Base-by-base conservation (phyloP, 2,797 vertebrate species). In the Phyllotis vaccarum region DNA sequence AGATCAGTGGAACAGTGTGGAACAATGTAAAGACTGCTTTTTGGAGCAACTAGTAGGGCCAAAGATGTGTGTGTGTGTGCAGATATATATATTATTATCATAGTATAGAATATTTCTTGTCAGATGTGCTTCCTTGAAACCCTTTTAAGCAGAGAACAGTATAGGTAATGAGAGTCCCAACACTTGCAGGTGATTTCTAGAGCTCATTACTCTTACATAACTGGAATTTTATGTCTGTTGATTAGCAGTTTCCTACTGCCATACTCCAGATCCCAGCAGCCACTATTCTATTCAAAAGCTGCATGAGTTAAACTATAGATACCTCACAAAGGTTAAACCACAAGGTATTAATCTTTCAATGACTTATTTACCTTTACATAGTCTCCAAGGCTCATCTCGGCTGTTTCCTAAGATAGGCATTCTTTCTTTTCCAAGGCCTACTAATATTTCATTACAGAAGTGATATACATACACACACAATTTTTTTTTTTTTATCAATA, bases 401-500 rank as follows among this genome's bases (percentile, higher is more conserved):
- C 14, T n/a, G 31, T n/a, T 19, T 19, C 29, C 34, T 40, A 70
- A 46, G 52, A 46, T 3, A 54, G 40, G 8, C 22, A 22, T 52
- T 19, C 46, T 64, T 86, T 83, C 27, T 79, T 93, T 93, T 37
- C 83, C 40, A 58, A 80, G 81, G 54, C 68, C 87, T 31, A 72
- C 16, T 78, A 86, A 34, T 54, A 74, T 64, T 90, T 24, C 11
- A 22, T 62, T 58, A 12, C 14, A 34, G 9, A 60, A 52, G 56
- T 31, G 37, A 37, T 9, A 72, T 5, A n/a, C 27, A 62, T 16
- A 7, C 14, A 22, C 58, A 56, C 16, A 37, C 7, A 31, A 5
- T 31, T 62, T 80, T 34, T 49, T 54, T 31, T 62, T 80, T 34
- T 49, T 54, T 64, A 52, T 34, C 12, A 1, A 70, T 17, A 43